These are phyloP conservation scores for Crossocerus cetratus DNA, from an alignment of 2,888 invertebrate species.

Conservation along the genomic window DNA sequence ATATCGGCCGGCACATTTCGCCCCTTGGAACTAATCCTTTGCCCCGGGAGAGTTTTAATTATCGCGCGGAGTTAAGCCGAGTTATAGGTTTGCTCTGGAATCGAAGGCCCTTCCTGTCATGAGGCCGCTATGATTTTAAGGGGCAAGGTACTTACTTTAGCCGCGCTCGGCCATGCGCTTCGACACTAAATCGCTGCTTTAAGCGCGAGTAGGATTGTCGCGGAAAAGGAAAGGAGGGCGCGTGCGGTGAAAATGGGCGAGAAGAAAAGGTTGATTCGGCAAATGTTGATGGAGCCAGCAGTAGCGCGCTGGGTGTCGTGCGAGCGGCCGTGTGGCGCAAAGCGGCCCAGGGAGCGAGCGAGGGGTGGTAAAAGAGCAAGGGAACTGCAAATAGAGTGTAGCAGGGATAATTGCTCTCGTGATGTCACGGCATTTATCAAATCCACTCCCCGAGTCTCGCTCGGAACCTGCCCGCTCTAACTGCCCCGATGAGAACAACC, in stretches of 20 bases:
- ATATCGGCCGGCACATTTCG: no score
- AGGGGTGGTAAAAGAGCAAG: conserved; percentile 50
- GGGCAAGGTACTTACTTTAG: no score
- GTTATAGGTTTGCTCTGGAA: no score
- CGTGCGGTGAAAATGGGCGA: conserved; percentile 7
- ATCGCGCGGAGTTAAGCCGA: no score
- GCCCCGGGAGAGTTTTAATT: no score
- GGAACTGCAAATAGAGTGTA: conserved; percentile 58
- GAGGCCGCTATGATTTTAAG: no score
- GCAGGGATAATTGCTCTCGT: conserved; percentile 66
- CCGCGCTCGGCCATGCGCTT: no score
- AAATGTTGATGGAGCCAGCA: conserved; percentile 29
- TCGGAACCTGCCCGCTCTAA: conserved; percentile 12
- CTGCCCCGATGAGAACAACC: conserved; percentile 38
- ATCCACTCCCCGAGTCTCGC: conserved; percentile 48
- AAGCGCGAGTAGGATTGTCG: no score
- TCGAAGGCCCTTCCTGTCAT: no score
- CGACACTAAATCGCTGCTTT: no score
- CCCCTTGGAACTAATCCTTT: no score
- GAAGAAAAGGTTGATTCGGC: conserved; percentile 35
- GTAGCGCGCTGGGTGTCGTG: background rate
- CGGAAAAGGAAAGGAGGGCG: background rate
- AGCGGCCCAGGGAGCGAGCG: conserved; percentile 6
- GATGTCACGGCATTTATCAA: conserved; percentile 67
- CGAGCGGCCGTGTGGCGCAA: conserved; percentile 8